Evolutionary conservation across 1,140 invertebrate species (phyloP), one percentile per base, ranked within the genome.

Genomic region (Heliothis virescens): DNA sequence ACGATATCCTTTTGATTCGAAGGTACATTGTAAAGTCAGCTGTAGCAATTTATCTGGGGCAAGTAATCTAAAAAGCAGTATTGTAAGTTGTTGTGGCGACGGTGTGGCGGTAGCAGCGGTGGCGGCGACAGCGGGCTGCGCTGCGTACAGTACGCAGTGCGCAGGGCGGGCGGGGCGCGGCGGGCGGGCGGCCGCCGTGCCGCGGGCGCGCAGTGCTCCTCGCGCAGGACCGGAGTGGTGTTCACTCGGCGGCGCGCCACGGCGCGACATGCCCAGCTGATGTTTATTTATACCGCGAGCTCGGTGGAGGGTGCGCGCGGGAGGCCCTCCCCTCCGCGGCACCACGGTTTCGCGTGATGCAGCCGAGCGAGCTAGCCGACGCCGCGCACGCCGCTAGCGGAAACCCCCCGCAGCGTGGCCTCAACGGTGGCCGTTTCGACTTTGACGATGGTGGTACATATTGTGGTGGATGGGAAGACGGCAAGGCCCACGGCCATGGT

Each of bases 361-460:
- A 94, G 92, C 89, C 92, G 92, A 93, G 90, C 92, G 92, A 93
- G 90, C 89, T 87, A 88, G 95, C 93, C 86, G 94, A 95, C 95
- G 84, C 95, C 95, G 92, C 95, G 88, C 96, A 96, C 89, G 96
- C 96, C 88, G 96, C 96, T 87, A 96, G 96, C 87, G 96, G 96
- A 89, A 92, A 95, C 90, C 92, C 95, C 91, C 95, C 93, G 90
- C 95, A 93, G 90, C 95, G 95, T 86, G 80, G 95, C 92, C 96
- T 98, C 89, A 98, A 97, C 95, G 99, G 99, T 82, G 99, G 99
- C 87, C 97, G 99, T 90, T 99, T 99, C 95, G 99, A 99, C 96
- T 99, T 99, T 96, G 99, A 99, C 95, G 99, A 99, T 95, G 99
- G 99, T 82, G 99, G 99, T 80, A 99, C 99, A 65, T 99, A 99